A percentile compares a stretch with the other conserved stretches of the same genome.
Conservation (phyloP, 2,888 invertebrate species). For the Xestoiulus laeticollis region DNA sequence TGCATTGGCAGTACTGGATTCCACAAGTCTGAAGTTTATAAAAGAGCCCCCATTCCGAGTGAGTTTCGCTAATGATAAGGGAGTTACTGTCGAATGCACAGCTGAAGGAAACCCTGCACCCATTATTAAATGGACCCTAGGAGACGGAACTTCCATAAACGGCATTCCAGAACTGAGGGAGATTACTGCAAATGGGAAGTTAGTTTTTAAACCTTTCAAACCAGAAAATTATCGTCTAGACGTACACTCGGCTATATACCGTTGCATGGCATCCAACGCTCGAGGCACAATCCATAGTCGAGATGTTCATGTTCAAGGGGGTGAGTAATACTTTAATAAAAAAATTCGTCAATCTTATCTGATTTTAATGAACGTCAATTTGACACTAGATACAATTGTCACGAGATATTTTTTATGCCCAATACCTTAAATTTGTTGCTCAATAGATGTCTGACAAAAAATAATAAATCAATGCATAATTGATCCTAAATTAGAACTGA, state of each 20-base stretch:
- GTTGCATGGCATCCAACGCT: conserved; percentile 46
- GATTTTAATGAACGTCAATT: not conserved
- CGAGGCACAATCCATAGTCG: conserved; percentile 41
- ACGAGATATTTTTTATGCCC: no score
- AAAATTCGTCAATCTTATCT: not conserved
- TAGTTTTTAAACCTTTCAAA: conserved; percentile 7
- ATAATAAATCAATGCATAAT: no score
- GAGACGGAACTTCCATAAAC: conserved; percentile 38
- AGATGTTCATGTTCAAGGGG: conserved; percentile 45
- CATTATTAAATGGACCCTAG: conserved; percentile 13
- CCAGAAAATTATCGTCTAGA: conserved; percentile 44
- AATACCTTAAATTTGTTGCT: no score
- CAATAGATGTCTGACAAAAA: no score
- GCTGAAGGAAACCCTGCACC: conserved; percentile 44
- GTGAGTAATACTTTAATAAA: not conserved
- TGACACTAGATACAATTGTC: not conserved
- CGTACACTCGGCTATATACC: conserved; percentile 47
- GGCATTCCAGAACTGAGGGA: conserved; percentile 23
- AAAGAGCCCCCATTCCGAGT: conserved; percentile 39
- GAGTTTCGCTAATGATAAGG: conserved; percentile 25
- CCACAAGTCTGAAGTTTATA: not conserved
- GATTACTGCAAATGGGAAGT: not conserved
- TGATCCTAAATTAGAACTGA: not conserved
- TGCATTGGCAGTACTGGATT: not conserved
- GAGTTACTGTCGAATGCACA: conserved; percentile 2